Percentiles rank a stretch among this genome's conserved stretches.
phyloP scores from a whole-genome alignment of 1,140 invertebrate species.

The Macrosteles quadrilineatus region DNA sequence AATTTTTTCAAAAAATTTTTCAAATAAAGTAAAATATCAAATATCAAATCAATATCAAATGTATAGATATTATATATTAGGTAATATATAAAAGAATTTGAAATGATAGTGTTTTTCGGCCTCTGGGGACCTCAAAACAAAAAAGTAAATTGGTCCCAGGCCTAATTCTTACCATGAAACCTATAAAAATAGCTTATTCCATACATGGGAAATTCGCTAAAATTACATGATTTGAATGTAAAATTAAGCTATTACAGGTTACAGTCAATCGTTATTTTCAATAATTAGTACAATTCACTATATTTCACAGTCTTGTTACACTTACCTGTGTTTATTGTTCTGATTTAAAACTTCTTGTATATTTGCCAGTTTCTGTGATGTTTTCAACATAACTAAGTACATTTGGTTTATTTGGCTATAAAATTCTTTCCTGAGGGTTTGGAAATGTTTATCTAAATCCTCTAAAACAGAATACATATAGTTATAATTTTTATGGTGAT shows the following conservation, averaged over 20 bases:
- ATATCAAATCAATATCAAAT: too few relatives aligned
- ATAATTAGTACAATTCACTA: too few relatives aligned
- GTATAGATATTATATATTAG: neutral
- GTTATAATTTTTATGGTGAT: neutral
- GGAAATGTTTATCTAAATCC: conserved; percentile 48
- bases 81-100: neutral
- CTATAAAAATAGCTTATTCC: too few relatives aligned
- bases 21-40: too few relatives aligned
- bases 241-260: neutral
- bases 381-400: neutral
- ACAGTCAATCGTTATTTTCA: too few relatives aligned
- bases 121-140: too few relatives aligned
- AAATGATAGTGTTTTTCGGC: too few relatives aligned
- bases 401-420: conserved; percentile 40
- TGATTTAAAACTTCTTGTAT: neutral
- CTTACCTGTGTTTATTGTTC: neutral
- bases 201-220: too few relatives aligned
- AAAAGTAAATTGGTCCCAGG: too few relatives aligned
- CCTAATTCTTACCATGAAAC: too few relatives aligned
- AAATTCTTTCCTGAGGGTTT: conserved; percentile 45
- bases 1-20: too few relatives aligned
- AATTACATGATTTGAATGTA: neutral
- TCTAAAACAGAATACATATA: conserved; percentile 38
- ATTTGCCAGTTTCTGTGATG: neutral
- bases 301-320: too few relatives aligned